These are phyloP conservation scores for Amblyteles armatorius DNA, from an alignment of 2,888 invertebrate species.

Conservation along the genomic window DNA sequence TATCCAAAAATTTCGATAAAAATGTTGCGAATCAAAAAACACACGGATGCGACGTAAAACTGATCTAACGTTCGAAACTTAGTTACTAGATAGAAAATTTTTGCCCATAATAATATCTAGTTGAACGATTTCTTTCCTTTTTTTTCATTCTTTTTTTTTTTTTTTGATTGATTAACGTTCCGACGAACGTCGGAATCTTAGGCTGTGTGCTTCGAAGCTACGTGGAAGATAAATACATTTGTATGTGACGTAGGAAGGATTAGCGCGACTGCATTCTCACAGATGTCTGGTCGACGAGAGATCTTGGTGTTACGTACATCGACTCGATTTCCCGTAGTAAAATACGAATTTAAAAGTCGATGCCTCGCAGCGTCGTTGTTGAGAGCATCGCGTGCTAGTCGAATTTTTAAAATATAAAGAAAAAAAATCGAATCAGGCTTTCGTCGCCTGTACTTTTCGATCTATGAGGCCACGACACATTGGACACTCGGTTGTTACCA, in stretches of 20 bases:
- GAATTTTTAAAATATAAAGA: constrained; percentile 42
- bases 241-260: constrained; percentile 28
- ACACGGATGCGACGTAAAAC: not conserved
- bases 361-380: constrained; percentile 5
- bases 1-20: not conserved
- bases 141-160: not conserved
- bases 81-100: constrained; percentile 51
- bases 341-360: constrained; percentile 23
- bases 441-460: constrained; percentile 89
- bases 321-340: constrained; percentile 5
- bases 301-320: constrained; percentile 42
- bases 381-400: constrained; percentile 35
- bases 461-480: constrained; percentile 91
- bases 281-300: not conserved
- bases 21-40: constrained; percentile 3
- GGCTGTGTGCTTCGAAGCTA: constrained; percentile 49
- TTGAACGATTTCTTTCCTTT: not conserved
- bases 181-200: constrained; percentile 18
- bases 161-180: constrained; percentile 35
- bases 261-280: constrained; percentile 2
- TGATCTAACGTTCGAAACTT: constrained; percentile 30
- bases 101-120: constrained; percentile 36
- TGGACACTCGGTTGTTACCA: constrained; percentile 89
- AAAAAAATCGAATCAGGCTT: constrained; percentile 84
- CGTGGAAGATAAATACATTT: constrained; percentile 22